Percentiles rank a stretch among this genome's conserved stretches.
Evolutionary conservation across 1,140 invertebrate species (phyloP).

Genomic region (Medauroidea extradentata): DNA sequence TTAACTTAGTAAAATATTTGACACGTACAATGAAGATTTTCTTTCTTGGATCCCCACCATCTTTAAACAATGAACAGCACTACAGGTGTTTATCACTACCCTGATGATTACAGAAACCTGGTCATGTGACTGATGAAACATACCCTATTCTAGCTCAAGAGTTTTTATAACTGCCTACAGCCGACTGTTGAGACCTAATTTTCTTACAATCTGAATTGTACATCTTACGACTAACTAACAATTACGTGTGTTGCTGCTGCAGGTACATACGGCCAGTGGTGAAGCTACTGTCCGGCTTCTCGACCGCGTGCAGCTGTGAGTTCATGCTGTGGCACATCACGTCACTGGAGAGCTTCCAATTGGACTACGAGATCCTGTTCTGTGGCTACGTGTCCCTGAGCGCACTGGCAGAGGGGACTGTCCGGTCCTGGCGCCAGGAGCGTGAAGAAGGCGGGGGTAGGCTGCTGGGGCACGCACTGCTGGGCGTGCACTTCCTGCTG

Average conservation of each 20-base stretch:
- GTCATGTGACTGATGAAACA: no score
- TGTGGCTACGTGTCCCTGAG: background rate
- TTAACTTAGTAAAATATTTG: no score
- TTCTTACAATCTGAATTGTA: no score
- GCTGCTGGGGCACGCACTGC: background rate
- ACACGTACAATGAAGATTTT: no score
- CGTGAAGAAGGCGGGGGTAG: background rate
- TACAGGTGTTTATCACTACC: no score
- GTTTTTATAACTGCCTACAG: no score
- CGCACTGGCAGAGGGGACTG: background rate
- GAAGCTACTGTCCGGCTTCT: background rate
- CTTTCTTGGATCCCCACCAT: no score
- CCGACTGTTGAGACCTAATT: no score
- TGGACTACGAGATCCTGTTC: background rate
- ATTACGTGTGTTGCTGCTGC: background rate
- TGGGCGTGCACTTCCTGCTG: background rate
- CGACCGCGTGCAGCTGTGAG: background rate
- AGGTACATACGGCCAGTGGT: background rate
- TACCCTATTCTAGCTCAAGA: no score
- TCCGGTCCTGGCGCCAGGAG: background rate
- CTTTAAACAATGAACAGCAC: no score
- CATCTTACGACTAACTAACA: no score
- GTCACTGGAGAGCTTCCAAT: background rate
- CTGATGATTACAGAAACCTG: no score
- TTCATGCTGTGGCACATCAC: conserved; percentile 1